Evolutionary conservation across 2,113 vertebrate species (phyloP), one percentile per base, ranked within the genome.

Genomic region (Mungos mungo): DNA sequence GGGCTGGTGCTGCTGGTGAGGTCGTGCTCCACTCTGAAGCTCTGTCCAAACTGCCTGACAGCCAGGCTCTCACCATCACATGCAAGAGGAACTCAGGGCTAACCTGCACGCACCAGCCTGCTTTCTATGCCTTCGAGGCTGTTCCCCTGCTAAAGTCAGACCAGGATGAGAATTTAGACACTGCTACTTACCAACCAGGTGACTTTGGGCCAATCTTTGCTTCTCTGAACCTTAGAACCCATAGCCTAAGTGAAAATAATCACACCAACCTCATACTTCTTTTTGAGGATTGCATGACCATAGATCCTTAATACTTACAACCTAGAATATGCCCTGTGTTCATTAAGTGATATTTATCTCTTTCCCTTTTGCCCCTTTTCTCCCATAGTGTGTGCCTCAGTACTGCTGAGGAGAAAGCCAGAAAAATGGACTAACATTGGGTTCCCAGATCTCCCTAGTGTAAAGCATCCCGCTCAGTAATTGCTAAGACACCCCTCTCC

Each of bases 401-500:
- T 2, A 41, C 21, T 76, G 12, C 63, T 69, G 50, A 89, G 76
- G 19, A 82, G 69, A 84, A 96, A 88, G 3, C 33, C 2, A 88
- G 47, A 79, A 57, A 69, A 81, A 82, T 3, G 29, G 50, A 41
- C 52, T 33, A 15, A 54, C 18, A 7, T 0, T 41, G 3, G 3
- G 25, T 80, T 41, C 3, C 3, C 1, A 91, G 72, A 47, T 25
- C n/a, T 86, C 21, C 31, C 52, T 76, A 3, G 50, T 15, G 13
- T 57, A 72, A 76, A 54, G 45, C 35, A 60, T 29, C 35, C 16
- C 66, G 8, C 21, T 85, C 47, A 57, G 1, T 92, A n/a, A 66
- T 33, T 66, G 83, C 65, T 81, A 84, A 63, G 76, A 92, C 47
- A 93, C 66, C 31, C 16, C 90, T 90, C 93, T 96, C 74, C 50